A percentile compares a stretch with the other conserved stretches of the same genome.
Conservation (phyloP, 2,888 invertebrate genomes). For the Monoplex corrugatus region DNA sequence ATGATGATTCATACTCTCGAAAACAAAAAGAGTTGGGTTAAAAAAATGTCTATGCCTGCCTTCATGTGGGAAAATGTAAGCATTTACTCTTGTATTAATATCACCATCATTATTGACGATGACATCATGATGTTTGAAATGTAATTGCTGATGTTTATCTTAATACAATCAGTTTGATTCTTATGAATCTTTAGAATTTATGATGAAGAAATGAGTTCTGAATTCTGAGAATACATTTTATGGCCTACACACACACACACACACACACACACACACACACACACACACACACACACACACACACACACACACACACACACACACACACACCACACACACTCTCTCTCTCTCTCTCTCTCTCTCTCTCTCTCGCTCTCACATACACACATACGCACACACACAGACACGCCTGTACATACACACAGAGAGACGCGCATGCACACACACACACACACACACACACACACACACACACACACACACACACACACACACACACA, state of each 20-base stretch:
- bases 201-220: too few relatives aligned
- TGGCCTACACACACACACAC: conserved; percentile 13
- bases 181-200: too few relatives aligned
- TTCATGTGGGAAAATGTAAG: too few relatives aligned
- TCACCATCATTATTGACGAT: too few relatives aligned
- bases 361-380: neutral
- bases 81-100: too few relatives aligned
- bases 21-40: too few relatives aligned
- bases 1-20: too few relatives aligned
- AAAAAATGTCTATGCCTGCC: too few relatives aligned
- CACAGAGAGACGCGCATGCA: neutral
- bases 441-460: neutral
- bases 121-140: too few relatives aligned
- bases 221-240: too few relatives aligned
- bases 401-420: neutral
- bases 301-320: neutral
- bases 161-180: too few relatives aligned
- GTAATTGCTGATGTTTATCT: too few relatives aligned
- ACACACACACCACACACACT: neutral
- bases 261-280: conserved; percentile 7
- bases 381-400: neutral
- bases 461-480: neutral
- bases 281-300: neutral
- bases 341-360: neutral
- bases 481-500: neutral